Evolutionary conservation across 2,888 invertebrate species (phyloP).

Genomic region (Trachelus troglodyta): DNA sequence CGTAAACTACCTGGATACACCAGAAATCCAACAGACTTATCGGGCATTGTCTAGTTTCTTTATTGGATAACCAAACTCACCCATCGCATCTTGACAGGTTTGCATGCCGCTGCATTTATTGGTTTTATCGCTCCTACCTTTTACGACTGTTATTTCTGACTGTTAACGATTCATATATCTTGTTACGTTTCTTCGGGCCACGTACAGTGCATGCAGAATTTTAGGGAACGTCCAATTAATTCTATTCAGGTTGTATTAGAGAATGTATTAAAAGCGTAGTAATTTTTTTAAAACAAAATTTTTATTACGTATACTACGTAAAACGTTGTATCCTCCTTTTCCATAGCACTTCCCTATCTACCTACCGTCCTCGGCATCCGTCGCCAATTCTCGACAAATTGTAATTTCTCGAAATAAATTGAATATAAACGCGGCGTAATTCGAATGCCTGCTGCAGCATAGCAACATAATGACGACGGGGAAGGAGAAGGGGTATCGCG

Average conservation of each 20-base stretch:
- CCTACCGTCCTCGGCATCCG: not conserved
- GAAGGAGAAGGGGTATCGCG: conserved; percentile 27
- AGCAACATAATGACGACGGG: conserved; percentile 49
- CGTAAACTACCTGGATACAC: not conserved
- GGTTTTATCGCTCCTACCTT: conserved; percentile 17
- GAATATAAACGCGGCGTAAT: conserved; percentile 63
- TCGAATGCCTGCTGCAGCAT: conserved; percentile 61
- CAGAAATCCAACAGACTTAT: not conserved
- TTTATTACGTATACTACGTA: not conserved
- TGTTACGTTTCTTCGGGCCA: not conserved
- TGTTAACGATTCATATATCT: not conserved
- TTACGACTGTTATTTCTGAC: not conserved
- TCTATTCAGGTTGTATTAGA: not conserved
- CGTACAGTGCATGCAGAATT: not conserved
- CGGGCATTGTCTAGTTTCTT: conserved; percentile 13
- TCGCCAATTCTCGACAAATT: conserved; percentile 56
- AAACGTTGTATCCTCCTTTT: not conserved
- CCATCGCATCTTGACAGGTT: conserved; percentile 20
- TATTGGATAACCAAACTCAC: conserved; percentile 24
- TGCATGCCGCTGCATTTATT: conserved; percentile 25
- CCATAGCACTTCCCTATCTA: not conserved
- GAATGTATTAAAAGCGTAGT: not conserved
- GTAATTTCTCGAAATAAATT: conserved; percentile 64
- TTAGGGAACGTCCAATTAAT: not conserved
- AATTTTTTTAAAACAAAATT: not conserved